Evolutionary conservation across 2,113 vertebrate species (phyloP), one percentile per base, ranked within the genome.

Genomic region (Ciconia boyciana): DNA sequence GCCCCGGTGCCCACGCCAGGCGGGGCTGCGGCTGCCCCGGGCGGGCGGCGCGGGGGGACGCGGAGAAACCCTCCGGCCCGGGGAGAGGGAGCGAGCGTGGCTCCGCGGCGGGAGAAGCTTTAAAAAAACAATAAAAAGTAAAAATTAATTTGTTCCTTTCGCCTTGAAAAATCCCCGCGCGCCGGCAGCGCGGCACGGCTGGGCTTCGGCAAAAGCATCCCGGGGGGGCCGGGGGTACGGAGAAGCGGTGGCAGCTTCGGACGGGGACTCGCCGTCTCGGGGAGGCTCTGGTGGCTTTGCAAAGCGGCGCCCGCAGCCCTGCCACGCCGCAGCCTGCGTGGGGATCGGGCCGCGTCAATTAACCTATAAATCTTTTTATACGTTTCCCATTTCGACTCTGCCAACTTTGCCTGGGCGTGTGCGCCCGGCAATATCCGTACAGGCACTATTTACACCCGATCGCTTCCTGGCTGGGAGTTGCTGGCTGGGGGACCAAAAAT

Each of bases 351-450:
- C 46, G n/a, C 64, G 75, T 46, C 96, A 96, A 93, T 96, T 88
- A 97, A 96, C 95, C 94, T 85, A 96, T 98, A 97, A 97, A 97
- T 97, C 96, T 97, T 83, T 57, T 20, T 83, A 96, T 96, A 72
- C 36, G 28, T 96, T 95, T 87, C 83, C 78, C 83, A 44, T 68
- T 95, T 90, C 87, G 94, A 54, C 89, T 89, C 86, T 65, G 88
- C 81, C 97, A 96, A 80, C 93, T 96, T 96, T 76, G 90, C 90
- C 75, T 51, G 85, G 32, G 13, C 24, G 76, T 48, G 87, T 22
- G n/a, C 26, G 25, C 31, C 55, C 52, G 5, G 71, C 51, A 41
- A 82, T 49, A 72, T 76, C 65, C 74, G 13, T 79, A 65, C 90
- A 60, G 55, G 36, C 66, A 75, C 89, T 61, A 25, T 81, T 90